These are phyloP conservation scores for Cephus nigrinus DNA, from an alignment of 2,888 invertebrate genomes.

Conservation along the genomic window DNA sequence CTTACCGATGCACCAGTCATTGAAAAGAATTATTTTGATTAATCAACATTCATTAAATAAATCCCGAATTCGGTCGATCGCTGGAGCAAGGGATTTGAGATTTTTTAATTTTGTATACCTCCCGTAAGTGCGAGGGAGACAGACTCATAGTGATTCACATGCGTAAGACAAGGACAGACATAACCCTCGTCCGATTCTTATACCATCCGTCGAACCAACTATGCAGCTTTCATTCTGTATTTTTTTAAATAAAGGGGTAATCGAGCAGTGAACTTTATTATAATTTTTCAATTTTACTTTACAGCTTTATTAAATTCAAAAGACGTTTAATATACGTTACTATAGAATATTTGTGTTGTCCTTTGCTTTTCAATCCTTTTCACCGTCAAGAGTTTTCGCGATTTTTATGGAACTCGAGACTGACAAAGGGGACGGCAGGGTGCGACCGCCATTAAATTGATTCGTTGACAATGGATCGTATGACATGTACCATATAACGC, in stretches of 20 bases:
- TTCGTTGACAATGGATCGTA: not conserved
- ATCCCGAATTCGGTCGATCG: too few relatives aligned
- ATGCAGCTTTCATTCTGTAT: not conserved
- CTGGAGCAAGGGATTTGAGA: too few relatives aligned
- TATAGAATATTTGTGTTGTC: not conserved
- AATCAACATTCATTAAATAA: not conserved
- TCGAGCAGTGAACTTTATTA: not conserved
- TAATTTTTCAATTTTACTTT: not conserved
- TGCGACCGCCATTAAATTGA: not conserved
- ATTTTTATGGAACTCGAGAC: not conserved
- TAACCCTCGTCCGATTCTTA: not conserved
- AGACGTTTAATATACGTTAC: not conserved
- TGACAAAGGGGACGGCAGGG: not conserved
- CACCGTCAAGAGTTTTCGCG: not conserved
- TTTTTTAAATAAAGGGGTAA: not conserved
- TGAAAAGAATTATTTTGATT: not conserved
- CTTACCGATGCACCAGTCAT: too few relatives aligned
- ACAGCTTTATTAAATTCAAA: not conserved
- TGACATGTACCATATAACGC: not conserved
- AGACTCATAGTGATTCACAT: not conserved
- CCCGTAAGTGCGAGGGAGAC: not conserved
- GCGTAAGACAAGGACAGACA: not conserved
- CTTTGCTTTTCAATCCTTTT: not conserved
- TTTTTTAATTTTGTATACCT: not conserved
- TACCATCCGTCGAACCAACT: not conserved